These are phyloP conservation scores for Dryoscopus gambensis DNA, from an alignment of 2,113 vertebrate species.

Conservation along the genomic window DNA sequence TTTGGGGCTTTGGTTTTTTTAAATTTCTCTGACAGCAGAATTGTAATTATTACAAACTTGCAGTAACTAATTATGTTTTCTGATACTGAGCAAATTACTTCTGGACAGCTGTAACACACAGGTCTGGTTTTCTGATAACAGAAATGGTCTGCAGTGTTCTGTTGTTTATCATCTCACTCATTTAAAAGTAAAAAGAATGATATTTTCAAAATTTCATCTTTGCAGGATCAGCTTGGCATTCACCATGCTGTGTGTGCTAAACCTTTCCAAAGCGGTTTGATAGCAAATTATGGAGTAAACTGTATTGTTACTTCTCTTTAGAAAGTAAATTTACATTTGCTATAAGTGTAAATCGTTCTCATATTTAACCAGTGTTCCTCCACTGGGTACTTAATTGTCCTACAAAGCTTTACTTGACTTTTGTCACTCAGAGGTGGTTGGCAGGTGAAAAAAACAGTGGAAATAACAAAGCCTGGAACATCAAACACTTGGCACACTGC, in stretches of 20 bases:
- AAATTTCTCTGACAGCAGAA: background rate
- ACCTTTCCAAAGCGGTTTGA: background rate
- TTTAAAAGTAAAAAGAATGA: background rate
- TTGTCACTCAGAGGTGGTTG: background rate
- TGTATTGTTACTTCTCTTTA: background rate
- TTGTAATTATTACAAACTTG: background rate
- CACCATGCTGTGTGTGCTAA: background rate
- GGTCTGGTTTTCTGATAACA: background rate
- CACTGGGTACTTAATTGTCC: background rate
- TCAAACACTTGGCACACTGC: background rate
- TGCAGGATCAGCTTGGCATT: background rate
- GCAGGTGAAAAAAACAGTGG: background rate
- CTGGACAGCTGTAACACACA: background rate
- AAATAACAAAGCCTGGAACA: background rate
- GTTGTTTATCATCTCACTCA: background rate
- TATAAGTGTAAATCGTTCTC: background rate
- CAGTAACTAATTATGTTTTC: background rate
- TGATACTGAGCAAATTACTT: background rate
- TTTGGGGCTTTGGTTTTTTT: background rate
- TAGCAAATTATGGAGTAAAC: constrained; percentile 12
- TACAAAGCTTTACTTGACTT: background rate
- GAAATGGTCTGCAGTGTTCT: background rate
- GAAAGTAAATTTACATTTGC: constrained; percentile 29
- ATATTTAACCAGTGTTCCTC: background rate
- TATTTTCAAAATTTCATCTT: background rate